phyloP scores from a whole-genome alignment of 2,888 invertebrate genomes.

The Adineta ricciae region DNA sequence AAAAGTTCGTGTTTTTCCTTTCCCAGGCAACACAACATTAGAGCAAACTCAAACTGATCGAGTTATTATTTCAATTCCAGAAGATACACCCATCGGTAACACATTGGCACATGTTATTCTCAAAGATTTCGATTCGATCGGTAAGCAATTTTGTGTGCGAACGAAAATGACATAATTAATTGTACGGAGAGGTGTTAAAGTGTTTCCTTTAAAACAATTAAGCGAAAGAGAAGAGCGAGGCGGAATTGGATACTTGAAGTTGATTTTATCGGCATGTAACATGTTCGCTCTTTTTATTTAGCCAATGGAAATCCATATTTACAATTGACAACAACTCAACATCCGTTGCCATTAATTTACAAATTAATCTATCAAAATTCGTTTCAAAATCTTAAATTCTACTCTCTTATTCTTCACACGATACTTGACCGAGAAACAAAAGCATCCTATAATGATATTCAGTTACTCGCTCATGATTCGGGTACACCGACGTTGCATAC shows the following conservation, averaged over 20 bases:
- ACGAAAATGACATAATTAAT: too few species aligned
- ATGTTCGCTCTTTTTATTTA: too few species aligned
- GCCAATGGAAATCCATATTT: slow-evolving; percentile 8
- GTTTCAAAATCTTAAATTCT: neutral
- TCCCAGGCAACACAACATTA: neutral
- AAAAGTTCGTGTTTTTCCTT: too few species aligned
- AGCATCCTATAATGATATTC: slow-evolving; percentile 13
- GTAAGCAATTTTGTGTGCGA: neutral
- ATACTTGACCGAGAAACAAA: neutral
- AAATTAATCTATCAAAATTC: neutral
- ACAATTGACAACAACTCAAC: neutral
- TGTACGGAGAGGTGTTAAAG: too few species aligned
- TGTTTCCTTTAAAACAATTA: too few species aligned
- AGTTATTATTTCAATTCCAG: neutral
- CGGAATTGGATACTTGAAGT: too few species aligned
- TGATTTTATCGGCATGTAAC: too few species aligned
- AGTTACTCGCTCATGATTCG: neutral
- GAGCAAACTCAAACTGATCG: neutral
- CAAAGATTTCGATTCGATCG: neutral
- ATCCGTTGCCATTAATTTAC: neutral
- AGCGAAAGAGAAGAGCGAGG: too few species aligned
- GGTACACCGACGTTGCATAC: neutral
- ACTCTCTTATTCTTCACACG: neutral
- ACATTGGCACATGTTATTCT: slow-evolving; percentile 16
- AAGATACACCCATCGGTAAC: neutral